These are phyloP conservation scores for Phallusia fumigata DNA, from an alignment of 23 tunicate genomes.

Conservation along the genomic window DNA sequence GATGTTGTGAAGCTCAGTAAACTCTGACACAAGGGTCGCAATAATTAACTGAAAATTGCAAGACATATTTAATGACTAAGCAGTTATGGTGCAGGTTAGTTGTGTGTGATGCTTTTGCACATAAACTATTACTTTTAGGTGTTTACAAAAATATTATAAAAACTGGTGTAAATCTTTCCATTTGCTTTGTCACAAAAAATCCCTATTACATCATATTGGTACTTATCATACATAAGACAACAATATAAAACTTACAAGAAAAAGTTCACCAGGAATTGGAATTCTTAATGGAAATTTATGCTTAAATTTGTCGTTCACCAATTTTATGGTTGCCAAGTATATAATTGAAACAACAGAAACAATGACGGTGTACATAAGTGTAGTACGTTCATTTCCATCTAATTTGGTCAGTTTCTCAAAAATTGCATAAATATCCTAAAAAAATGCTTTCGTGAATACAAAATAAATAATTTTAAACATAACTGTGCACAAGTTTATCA, in stretches of 20 bases:
- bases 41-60: not conserved
- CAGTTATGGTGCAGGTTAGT: too few species aligned
- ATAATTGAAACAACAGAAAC: not conserved
- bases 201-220: too few species aligned
- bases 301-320: not conserved
- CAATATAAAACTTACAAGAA: not conserved
- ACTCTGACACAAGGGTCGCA: not conserved
- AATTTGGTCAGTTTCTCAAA: not conserved
- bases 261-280: constrained; percentile 4
- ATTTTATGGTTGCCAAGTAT: not conserved
- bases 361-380: not conserved
- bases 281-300: not conserved
- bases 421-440: not conserved
- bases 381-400: not conserved
- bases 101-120: too few species aligned
- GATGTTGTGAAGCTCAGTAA: not conserved
- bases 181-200: too few species aligned
- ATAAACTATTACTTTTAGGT: too few species aligned
- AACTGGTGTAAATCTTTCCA: too few species aligned
- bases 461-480: too few species aligned
- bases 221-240: too few species aligned
- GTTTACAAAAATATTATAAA: too few species aligned
- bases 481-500: too few species aligned
- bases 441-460: too few species aligned
- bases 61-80: too few species aligned